These are phyloP conservation scores for Girardinichthys multiradiatus DNA, from an alignment of 2,113 vertebrate genomes.

Conservation along the genomic window DNA sequence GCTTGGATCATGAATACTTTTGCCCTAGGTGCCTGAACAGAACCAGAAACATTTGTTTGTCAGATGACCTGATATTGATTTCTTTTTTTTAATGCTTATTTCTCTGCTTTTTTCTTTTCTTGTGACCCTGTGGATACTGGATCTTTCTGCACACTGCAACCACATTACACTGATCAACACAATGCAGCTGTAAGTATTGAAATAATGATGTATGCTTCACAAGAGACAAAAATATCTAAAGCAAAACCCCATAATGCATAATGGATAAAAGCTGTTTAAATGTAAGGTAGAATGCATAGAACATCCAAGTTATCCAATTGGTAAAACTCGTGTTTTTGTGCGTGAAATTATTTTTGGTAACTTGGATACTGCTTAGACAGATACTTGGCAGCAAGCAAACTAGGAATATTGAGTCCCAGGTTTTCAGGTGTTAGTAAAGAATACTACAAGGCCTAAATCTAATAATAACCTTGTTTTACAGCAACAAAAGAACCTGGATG, in stretches of 20 bases:
- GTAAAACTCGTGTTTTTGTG: background rate
- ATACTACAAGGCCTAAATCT: conserved; percentile 10
- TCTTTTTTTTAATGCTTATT: conserved; percentile 5
- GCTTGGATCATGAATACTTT: conserved; percentile 34
- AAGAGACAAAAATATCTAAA: background rate
- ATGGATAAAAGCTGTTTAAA: background rate
- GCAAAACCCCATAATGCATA: background rate
- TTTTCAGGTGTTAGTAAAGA: background rate
- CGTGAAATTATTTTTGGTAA: background rate
- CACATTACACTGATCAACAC: conserved; percentile 58
- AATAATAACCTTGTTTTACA: conserved; percentile 64
- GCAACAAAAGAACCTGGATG: conserved; percentile 99
- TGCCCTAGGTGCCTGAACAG: conserved; percentile 20
- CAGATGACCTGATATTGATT: conserved; percentile 43
- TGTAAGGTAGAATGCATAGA: background rate
- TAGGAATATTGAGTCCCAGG: background rate
- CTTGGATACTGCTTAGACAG: background rate
- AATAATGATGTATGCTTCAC: background rate
- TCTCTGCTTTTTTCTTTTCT: conserved; percentile 18
- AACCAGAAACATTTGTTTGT: conserved; percentile 43
- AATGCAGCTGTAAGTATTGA: conserved; percentile 95
- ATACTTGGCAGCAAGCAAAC: background rate
- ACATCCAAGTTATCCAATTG: background rate
- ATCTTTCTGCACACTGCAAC: conserved; percentile 57
- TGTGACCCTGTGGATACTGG: conserved; percentile 27